Evolutionary conservation across 2,888 invertebrate species (phyloP).

Genomic region (Phalera bucephala): DNA sequence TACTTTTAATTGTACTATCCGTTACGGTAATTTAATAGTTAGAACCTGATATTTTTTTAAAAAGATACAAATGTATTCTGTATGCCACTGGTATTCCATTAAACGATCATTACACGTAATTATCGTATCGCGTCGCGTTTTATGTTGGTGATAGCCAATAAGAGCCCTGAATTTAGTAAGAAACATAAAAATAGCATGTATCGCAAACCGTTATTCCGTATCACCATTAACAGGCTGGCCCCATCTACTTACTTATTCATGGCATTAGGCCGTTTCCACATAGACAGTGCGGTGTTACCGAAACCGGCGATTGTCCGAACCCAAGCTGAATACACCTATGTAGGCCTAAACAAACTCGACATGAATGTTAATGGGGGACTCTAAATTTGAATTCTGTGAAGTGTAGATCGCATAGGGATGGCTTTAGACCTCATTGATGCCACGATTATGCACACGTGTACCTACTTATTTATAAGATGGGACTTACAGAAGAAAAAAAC

Average conservation of each 20-base stretch:
- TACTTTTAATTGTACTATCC: no score
- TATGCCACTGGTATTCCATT: no score
- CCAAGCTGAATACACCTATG: slow-evolving; percentile 8
- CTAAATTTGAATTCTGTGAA: slow-evolving; percentile 17
- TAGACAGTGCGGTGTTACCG: slow-evolving; percentile 25
- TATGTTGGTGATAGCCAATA: no score
- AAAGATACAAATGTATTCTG: no score
- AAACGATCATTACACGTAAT: no score
- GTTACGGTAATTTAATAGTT: no score
- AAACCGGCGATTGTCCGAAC: slow-evolving; percentile 28
- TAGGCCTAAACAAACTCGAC: slow-evolving; percentile 33
- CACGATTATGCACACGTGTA: not conserved
- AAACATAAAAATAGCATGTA: slow-evolving; percentile 19
- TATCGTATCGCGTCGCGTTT: no score
- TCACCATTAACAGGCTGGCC: slow-evolving; percentile 28
- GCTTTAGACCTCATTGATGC: not conserved
- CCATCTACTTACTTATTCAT: slow-evolving; percentile 39
- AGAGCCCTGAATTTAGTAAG: no score
- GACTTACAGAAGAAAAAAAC: no score
- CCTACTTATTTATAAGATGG: no score
- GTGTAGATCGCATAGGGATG: slow-evolving; percentile 6
- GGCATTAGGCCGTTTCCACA: slow-evolving; percentile 31
- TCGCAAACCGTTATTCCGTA: slow-evolving; percentile 21
- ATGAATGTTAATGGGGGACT: slow-evolving; percentile 25
- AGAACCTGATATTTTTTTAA: no score